phyloP scores from a whole-genome alignment of 2,888 invertebrate species.

The Synanthedon formicaeformis region DNA sequence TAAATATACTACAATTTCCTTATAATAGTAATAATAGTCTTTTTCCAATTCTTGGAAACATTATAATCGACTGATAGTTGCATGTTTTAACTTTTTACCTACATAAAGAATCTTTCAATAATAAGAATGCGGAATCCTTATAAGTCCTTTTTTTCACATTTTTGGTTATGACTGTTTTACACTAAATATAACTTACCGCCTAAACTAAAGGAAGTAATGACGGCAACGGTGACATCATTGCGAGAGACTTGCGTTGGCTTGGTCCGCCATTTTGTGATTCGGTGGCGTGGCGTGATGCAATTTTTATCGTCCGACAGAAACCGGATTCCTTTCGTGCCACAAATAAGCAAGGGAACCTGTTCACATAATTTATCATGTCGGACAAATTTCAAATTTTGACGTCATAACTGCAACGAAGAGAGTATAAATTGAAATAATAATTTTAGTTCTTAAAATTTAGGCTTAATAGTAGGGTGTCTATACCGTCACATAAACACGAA shows the following conservation, averaged over 20 bases:
- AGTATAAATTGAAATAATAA: too few relatives aligned
- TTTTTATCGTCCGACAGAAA: constrained; percentile 7
- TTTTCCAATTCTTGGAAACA: too few relatives aligned
- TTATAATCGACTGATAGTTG: too few relatives aligned
- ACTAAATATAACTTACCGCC: constrained; percentile 3
- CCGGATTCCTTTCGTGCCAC: constrained; percentile 2
- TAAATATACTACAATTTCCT: too few relatives aligned
- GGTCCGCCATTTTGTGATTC: constrained; percentile 9
- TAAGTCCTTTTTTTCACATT: constrained; percentile 14
- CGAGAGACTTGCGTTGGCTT: constrained; percentile 7
- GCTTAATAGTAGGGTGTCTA: too few relatives aligned
- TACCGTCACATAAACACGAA: too few relatives aligned
- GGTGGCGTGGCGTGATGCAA: constrained; percentile 14
- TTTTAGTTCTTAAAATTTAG: too few relatives aligned
- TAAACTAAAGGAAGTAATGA: constrained; percentile 4
- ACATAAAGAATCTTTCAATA: too few relatives aligned
- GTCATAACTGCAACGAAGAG: neutral
- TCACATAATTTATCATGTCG: neutral
- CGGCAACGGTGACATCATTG: constrained; percentile 27
- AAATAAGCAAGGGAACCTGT: neutral
- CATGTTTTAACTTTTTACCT: too few relatives aligned
- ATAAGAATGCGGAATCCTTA: too few relatives aligned
- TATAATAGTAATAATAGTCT: too few relatives aligned
- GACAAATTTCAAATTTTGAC: neutral
- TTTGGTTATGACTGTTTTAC: constrained; percentile 17